phyloP scores from a whole-genome alignment of 2,888 invertebrate species.

The Glomeris marginata region DNA sequence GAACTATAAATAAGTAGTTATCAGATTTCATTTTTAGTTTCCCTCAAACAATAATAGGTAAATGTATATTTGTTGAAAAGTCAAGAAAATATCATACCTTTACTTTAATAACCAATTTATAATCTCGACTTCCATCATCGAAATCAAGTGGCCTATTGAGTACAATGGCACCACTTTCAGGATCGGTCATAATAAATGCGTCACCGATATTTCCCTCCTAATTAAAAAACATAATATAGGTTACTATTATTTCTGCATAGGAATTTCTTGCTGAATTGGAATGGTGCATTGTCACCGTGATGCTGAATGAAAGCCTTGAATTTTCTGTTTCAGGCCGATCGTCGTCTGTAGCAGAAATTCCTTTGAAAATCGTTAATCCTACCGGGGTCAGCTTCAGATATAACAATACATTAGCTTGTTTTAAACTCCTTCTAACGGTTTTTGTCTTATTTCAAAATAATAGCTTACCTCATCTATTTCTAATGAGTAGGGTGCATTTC shows the following conservation, averaged over 20 bases:
- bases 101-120: constrained; percentile 55
- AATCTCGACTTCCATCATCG: constrained; percentile 62
- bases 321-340: constrained; percentile 37
- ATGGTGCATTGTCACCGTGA: constrained; percentile 19
- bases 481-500: constrained; percentile 60
- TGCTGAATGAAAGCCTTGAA: constrained; percentile 23
- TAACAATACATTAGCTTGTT: neutral
- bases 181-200: constrained; percentile 22
- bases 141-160: constrained; percentile 59
- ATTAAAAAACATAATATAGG: constrained; percentile 1
- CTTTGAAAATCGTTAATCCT: constrained; percentile 67
- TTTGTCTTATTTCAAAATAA: constrained; percentile 1
- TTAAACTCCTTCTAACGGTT: no score
- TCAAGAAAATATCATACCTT: constrained; percentile 42
- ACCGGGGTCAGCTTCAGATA: constrained; percentile 24
- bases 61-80: neutral
- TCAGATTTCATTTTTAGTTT: no score
- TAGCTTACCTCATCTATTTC: constrained; percentile 37
- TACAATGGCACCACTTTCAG: constrained; percentile 36
- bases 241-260: neutral
- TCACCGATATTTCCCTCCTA: constrained; percentile 24
- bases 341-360: constrained; percentile 63
- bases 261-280: neutral
- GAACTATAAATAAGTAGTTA: no score
- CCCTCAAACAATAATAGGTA: no score